phyloP scores from a whole-genome alignment of 1,140 invertebrate genomes.

The Diplogasteroides magnus region DNA sequence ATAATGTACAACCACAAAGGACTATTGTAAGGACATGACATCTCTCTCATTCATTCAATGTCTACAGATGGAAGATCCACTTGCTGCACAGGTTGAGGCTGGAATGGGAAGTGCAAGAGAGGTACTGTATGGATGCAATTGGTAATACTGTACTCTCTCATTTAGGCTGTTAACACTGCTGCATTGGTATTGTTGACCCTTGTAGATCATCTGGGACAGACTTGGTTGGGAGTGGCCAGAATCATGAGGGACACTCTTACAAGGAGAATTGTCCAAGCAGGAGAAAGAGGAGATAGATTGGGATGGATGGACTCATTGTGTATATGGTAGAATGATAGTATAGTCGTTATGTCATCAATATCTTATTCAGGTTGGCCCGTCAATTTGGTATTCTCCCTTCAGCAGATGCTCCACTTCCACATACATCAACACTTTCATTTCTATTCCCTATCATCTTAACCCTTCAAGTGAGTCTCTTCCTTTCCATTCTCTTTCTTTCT shows the following conservation, averaged over 20 bases:
- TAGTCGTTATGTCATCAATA: no score
- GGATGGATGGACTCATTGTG: not conserved
- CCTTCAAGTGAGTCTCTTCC: no score
- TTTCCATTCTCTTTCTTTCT: no score
- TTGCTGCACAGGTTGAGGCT: no score
- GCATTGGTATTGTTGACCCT: not conserved
- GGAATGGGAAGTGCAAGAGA: no score
- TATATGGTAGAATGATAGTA: not conserved
- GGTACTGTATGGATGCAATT: no score
- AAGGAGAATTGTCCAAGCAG: not conserved
- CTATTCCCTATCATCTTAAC: not conserved
- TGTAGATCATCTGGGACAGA: not conserved
- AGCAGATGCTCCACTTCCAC: not conserved
- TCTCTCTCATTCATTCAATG: not conserved
- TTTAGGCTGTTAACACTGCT: not conserved
- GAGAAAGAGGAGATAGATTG: not conserved
- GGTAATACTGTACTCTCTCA: no score
- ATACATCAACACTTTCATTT: not conserved
- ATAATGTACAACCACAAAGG: no score
- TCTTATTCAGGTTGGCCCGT: not conserved
- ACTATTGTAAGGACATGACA: no score
- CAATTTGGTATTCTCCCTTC: not conserved
- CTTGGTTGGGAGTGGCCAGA: not conserved
- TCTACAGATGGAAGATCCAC: not conserved
- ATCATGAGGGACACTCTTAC: not conserved